Evolutionary conservation across 2,113 vertebrate genomes (phyloP), one percentile per base, ranked within the genome.

Genomic region (Picathartes gymnocephalus): DNA sequence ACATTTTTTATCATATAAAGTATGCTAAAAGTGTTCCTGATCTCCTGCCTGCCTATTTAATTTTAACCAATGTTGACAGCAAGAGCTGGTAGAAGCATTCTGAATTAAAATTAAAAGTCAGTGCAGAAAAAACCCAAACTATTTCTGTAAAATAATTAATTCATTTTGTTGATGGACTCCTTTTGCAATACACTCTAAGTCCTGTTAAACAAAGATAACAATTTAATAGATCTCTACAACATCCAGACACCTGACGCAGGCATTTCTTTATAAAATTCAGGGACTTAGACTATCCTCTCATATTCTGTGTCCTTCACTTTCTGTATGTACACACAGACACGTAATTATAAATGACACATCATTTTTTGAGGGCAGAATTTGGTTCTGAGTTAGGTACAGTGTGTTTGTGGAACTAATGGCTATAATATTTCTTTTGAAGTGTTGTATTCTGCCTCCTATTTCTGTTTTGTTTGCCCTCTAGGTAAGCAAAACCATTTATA

Each of bases 331-430:
- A 69, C 25, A 35, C 3, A 42, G 25, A 74, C 25, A 58, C n/a
- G n/a, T 77, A 77, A 93, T 87, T 93, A 54, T 44, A 88, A 84
- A 48, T 72, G 82, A 60, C 77, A 89, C 1, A 0, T 53, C 40
- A 64, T 51, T 93, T 90, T 92, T 71, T 72, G 42, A 79, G 70
- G n/a, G 64, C 42, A 85, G 82, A 81, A 92, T 92, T 86, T 91
- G 40, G 20, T 91, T 94, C 35, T 48, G 65, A 76, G 40, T 81
- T 93, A 94, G 60, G 62, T 84, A 73, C 60, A 68, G 18, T 35
- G 53, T 74, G n/a, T 93, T 83, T 95, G 44, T 83, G 47, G 76
- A 95, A 88, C 66, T 92, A 93, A 91, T 74, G 40, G 30, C 71
- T 90, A 15, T 79, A 86, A 60, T 81, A 78, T 66, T 86, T 90